phyloP scores from a whole-genome alignment of 2,888 invertebrate genomes.

The Drosophila acutilabella region DNA sequence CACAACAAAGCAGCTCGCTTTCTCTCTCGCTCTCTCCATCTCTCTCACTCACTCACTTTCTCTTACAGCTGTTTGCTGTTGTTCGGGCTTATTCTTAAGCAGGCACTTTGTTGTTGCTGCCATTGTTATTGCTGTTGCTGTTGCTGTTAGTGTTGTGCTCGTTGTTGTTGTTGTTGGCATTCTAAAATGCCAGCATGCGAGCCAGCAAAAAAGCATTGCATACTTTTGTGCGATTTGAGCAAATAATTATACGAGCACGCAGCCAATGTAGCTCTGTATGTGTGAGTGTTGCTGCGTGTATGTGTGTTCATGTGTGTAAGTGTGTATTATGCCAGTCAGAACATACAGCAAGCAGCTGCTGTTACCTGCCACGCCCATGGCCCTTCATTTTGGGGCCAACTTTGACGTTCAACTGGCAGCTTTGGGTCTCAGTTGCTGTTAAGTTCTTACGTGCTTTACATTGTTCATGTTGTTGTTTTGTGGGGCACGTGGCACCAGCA shows the following conservation, averaged over 20 bases:
- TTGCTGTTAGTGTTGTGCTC: background rate
- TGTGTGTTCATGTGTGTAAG: slow-evolving; percentile 17
- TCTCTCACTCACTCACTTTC: background rate
- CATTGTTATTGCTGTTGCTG: background rate
- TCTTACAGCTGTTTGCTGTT: slow-evolving; percentile 1
- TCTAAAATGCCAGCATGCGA: slow-evolving; percentile 33
- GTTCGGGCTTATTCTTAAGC: slow-evolving; percentile 11
- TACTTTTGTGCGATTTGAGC: slow-evolving; percentile 69
- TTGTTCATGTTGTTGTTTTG: slow-evolving; percentile 12
- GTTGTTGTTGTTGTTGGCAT: slow-evolving; percentile 19
- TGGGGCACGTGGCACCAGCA: slow-evolving; percentile 29
- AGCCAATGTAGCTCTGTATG: background rate
- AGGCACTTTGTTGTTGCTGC: slow-evolving; percentile 15
- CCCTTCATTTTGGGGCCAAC: slow-evolving; percentile 33
- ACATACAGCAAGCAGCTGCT: slow-evolving; percentile 28
- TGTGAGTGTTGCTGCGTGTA: background rate
- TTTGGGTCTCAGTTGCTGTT: slow-evolving; percentile 18
- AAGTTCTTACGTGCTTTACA: slow-evolving; percentile 4
- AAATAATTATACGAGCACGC: slow-evolving; percentile 61
- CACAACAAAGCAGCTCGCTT: background rate
- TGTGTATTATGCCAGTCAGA: slow-evolving; percentile 35
- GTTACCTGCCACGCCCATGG: slow-evolving; percentile 43
- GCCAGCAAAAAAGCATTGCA: slow-evolving; percentile 47
- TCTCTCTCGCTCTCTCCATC: background rate
- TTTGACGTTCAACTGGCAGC: slow-evolving; percentile 46